Percentiles rank a stretch among this genome's conserved stretches.
Evolutionary conservation across 2,797 vertebrate genomes (phyloP).

Genomic region (Muscicapa striata): DNA sequence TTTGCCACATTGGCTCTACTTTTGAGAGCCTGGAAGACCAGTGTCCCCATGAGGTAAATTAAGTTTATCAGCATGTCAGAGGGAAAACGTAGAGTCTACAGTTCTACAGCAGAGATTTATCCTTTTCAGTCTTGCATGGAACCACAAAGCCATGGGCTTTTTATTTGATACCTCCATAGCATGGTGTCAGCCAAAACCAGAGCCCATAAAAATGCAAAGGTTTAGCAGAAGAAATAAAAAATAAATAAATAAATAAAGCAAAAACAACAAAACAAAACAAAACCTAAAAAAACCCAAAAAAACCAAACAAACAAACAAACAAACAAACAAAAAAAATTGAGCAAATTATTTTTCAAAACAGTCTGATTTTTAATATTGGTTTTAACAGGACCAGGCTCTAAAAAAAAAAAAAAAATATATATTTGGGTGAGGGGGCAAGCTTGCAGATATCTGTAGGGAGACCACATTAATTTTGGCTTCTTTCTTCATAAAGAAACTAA

Average conservation of each 20-base stretch:
- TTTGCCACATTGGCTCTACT: neutral
- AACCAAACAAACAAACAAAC: no score
- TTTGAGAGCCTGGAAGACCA: neutral
- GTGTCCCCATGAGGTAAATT: neutral
- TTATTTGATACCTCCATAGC: neutral
- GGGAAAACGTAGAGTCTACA: neutral
- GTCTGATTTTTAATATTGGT: neutral
- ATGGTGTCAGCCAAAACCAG: neutral
- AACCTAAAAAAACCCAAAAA: no score
- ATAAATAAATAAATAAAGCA: neutral
- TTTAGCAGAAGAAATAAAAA: neutral
- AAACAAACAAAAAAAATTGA: neutral
- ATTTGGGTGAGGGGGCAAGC: neutral
- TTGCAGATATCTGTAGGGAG: neutral
- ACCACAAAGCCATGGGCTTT: neutral
- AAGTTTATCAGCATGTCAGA: neutral
- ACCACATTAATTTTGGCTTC: neutral
- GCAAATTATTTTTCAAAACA: neutral
- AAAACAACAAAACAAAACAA: no score
- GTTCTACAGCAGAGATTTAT: neutral
- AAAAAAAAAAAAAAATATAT: neutral
- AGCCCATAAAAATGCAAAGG: neutral
- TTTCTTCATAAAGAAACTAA: neutral
- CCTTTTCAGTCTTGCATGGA: neutral
- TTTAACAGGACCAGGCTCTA: neutral